Evolutionary conservation across 2,113 vertebrate genomes (phyloP), one percentile per base, ranked within the genome.

Genomic region (Aphyosemion australe): DNA sequence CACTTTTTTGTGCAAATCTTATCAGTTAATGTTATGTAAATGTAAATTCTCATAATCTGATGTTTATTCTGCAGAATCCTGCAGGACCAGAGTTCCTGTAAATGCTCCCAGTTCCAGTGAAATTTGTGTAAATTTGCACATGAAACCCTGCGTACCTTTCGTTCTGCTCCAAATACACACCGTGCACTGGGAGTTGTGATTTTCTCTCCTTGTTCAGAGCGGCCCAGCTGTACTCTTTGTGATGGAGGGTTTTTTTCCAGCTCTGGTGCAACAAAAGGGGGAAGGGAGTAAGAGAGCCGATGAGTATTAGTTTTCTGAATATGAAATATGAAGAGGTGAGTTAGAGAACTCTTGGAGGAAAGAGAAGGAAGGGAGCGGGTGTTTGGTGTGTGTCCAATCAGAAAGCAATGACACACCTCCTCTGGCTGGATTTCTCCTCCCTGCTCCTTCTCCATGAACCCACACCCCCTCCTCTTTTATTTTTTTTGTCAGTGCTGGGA

Each of bases 311-410:
- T 82, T 80, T 67, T 37, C 67, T 34, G 42, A 69, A 72, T 81
- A 81, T 86, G 79, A 84, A 80, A 81, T 80, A 63, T 78, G 78
- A 80, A 72, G 65, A 84, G 32, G 55, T 32, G 9, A 67, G 65
- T 62, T 71, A 67, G 61, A 48, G 46, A 74, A 66, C 82, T 77
- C 65, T 80, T 76, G 69, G 65, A 59, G 58, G 57, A 65, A 67
- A 32, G 63, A 50, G 34, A 55, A 55, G 53, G 70, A 69, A 53
- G 69, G 72, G 41, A 65, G 54, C 31, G 41, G 56, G 57, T 43
- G 60, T 61, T 69, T 56, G 39, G 39, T 61, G 54, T 31, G 8
- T 2, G 58, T 43, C 84, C 84, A 79, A 82, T 90, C 53, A 47
- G 50, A 49, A 19, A 26, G 11, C 9, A 31, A n/a, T 43, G 61